Evolutionary conservation across 23 tunicate genomes (phyloP), one percentile per base, ranked within the genome.

Genomic region (Trididemnum miniatum): DNA sequence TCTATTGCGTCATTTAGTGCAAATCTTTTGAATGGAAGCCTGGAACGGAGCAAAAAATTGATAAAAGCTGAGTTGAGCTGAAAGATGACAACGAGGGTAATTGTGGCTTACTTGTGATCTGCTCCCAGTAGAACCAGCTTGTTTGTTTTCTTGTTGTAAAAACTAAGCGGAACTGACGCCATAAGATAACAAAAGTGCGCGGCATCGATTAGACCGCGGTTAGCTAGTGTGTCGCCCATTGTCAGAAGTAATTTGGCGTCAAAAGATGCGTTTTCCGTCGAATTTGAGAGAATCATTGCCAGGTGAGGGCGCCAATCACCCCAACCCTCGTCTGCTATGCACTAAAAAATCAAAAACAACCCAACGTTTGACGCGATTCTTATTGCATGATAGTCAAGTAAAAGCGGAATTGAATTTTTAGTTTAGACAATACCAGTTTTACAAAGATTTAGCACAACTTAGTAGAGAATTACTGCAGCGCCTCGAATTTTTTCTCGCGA

Each of bases 241-340:
- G 87, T 88, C 86, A 93, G 38, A 27, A 84, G 86, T 0, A 83
- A 36, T 74, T 76, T 90, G 78, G 85, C 89, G 75, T 87, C 88
- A 0, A 82, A 84, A 4, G 97, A 67, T 0, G 77, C 71, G 26
- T 78, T 91, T 23, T 65, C 39, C 0, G 97, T 96, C 3, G 88
- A 74, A 76, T 96, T 96, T 50, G 99, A 96, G 31, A 96, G 49
- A 20, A 96, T 91, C 99, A 96, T 96, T 34, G 99, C 97, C 71
- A 96, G 88, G 60, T 96, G 99, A 37, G 96, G 99, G 37, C 95
- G 77, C 99, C 99, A 96, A 39, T 96, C 99, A 51, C 97, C 94
- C 97, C 96, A 92, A 0, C 96, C 99, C 36, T 91, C 96, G 24
- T 91, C 91, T 2, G 94, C 77, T 1, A 96, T 81, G 50, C 86